Percentiles rank a stretch among this genome's conserved stretches.
These are phyloP conservation scores for Tridacna gigas DNA, from an alignment of 2,888 invertebrate species.

Conservation along the genomic window DNA sequence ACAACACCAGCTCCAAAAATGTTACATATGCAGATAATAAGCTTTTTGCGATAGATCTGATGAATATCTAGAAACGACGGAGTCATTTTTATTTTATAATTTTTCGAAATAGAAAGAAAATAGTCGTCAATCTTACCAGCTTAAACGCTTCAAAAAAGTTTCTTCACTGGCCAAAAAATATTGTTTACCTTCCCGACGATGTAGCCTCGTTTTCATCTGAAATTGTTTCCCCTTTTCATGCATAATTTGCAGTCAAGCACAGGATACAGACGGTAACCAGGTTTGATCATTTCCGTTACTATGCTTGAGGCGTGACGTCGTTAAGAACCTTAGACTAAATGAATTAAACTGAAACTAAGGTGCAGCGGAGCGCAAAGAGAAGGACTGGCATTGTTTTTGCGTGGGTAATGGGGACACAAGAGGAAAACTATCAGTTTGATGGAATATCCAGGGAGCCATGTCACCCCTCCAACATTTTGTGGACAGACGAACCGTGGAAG, in stretches of 20 bases:
- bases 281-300: constrained; percentile 24
- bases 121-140: too few species aligned
- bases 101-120: too few species aligned
- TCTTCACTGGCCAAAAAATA: not conserved
- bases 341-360: constrained; percentile 53
- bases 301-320: constrained; percentile 57
- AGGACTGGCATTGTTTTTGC: not conserved
- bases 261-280: constrained; percentile 19
- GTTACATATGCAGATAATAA: too few species aligned
- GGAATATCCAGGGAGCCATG: constrained; percentile 39
- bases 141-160: too few species aligned
- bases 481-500: constrained; percentile 69
- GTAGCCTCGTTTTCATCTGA: constrained; percentile 39
- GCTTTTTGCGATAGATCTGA: too few species aligned
- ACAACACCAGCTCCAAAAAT: too few species aligned
- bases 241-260: not conserved
- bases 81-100: too few species aligned
- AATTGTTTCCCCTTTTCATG: constrained; percentile 24
- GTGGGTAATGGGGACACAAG: not conserved
- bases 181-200: constrained; percentile 60
- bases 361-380: constrained; percentile 52
- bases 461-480: constrained; percentile 64
- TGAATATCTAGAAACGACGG: too few species aligned
- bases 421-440: constrained; percentile 18
- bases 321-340: constrained; percentile 31